Evolutionary conservation across 92 coral and sea anemone genomes (phyloP).

Genomic region (Hydrozoanthus gracilis): DNA sequence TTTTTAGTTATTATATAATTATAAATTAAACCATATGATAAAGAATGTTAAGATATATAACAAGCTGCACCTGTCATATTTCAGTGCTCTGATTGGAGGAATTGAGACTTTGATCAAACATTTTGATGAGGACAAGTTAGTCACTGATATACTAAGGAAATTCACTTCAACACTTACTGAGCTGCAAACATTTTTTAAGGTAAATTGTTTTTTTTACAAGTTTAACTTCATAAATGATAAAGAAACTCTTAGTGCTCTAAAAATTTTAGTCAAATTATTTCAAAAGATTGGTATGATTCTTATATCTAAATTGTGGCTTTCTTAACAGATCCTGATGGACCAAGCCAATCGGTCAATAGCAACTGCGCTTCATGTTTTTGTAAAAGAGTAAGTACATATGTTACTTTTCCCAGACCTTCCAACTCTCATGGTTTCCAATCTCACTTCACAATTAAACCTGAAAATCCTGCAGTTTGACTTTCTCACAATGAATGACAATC

Average conservation of each 20-base stretch:
- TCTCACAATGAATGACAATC: too few species aligned
- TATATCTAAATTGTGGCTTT: neutral
- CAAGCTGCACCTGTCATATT: neutral
- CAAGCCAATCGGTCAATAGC: constrained; percentile 93
- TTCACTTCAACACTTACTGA: constrained; percentile 78
- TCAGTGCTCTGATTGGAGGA: constrained; percentile 84
- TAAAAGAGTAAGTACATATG: constrained; percentile 79
- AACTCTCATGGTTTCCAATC: too few species aligned
- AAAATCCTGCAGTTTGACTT: too few species aligned
- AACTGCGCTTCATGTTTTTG: constrained; percentile 83
- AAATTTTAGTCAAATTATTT: too few species aligned
- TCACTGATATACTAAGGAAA: constrained; percentile 74
- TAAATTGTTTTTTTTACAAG: constrained; percentile 36
- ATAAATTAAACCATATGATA: too few species aligned
- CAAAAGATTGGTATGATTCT: neutral
- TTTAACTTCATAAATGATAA: too few species aligned
- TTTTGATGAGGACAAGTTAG: constrained; percentile 88
- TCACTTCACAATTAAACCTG: too few species aligned
- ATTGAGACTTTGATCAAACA: constrained; percentile 79
- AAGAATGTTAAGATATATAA: too few species aligned
- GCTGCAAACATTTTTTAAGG: constrained; percentile 74
- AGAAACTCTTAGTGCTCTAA: too few species aligned
- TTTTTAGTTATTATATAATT: too few species aligned
- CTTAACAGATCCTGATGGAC: constrained; percentile 81
- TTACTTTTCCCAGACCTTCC: neutral